phyloP scores from a whole-genome alignment of 2,888 invertebrate species.

The Lottia gigantea region DNA sequence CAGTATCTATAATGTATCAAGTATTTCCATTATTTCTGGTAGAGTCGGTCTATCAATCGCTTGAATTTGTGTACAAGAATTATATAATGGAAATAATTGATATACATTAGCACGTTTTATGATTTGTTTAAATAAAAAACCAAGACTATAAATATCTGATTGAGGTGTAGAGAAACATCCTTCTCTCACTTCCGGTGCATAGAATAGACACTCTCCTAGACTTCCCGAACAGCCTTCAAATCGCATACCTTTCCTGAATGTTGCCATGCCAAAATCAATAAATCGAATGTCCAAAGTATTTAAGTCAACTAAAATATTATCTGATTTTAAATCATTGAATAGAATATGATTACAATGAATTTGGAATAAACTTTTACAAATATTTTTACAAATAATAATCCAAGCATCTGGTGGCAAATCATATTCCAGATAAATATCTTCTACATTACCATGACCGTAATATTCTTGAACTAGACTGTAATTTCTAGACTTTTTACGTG shows the following conservation, averaged over 20 bases:
- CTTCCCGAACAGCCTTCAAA: conserved; percentile 30
- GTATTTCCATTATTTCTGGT: not conserved
- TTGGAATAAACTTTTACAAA: not conserved
- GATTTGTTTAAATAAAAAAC: conserved; percentile 27
- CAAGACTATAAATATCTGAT: conserved; percentile 32
- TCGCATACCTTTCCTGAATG: conserved; percentile 32
- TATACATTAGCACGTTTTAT: not conserved
- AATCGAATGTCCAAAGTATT: conserved; percentile 21
- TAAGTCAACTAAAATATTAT: not conserved
- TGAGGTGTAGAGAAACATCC: conserved; percentile 25
- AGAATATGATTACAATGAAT: conserved; percentile 33
- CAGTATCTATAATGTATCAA: too few species aligned
- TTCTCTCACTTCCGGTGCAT: conserved; percentile 30
- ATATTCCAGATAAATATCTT: not conserved
- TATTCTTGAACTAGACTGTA: conserved; percentile 34
- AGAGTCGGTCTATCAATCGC: not conserved
- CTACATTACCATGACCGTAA: conserved; percentile 26
- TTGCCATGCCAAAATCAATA: conserved; percentile 35
- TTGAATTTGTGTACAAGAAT: not conserved
- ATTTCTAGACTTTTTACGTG: conserved; percentile 21
- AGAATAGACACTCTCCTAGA: conserved; percentile 33
- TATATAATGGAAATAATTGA: not conserved
- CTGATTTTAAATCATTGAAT: conserved; percentile 32
- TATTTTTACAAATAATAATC: not conserved
- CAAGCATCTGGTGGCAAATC: not conserved